Conservation (phyloP, 2,113 vertebrate genomes). For the Thalassoma bifasciatum region DNA sequence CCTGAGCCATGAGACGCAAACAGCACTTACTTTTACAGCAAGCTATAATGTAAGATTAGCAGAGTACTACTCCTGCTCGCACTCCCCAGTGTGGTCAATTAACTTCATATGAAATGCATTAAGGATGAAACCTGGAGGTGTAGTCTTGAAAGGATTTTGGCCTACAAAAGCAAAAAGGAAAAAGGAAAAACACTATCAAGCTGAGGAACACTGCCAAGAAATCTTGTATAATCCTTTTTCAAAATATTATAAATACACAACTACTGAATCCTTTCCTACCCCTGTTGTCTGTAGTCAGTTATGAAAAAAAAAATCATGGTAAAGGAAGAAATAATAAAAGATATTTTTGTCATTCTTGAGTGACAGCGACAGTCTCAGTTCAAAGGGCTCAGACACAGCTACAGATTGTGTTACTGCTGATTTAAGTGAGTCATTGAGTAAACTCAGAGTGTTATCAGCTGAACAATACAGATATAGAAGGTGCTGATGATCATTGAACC, state of each 20-base stretch:
- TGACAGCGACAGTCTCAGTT: conserved; percentile 75
- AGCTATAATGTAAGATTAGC: conserved; percentile 15
- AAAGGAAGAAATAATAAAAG: conserved; percentile 50
- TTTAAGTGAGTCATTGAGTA: conserved; percentile 78
- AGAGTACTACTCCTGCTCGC: conserved; percentile 7
- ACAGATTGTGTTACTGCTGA: conserved; percentile 71
- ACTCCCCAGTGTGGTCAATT: conserved; percentile 9
- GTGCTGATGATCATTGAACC: background rate
- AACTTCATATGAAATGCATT: conserved; percentile 6
- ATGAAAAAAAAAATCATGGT: conserved; percentile 17
- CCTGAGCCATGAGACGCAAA: conserved; percentile 1
- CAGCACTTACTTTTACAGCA: conserved; percentile 11
- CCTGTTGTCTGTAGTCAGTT: conserved; percentile 1
- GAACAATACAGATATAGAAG: conserved; percentile 19
- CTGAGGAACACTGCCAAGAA: conserved; percentile 1
- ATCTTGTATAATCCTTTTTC: conserved; percentile 11
- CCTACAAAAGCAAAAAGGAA: conserved; percentile 23
- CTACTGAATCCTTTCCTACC: background rate
- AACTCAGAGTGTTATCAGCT: conserved; percentile 44
- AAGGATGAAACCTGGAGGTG: background rate
- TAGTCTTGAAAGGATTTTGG: conserved; percentile 11
- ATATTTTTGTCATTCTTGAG: conserved; percentile 73
- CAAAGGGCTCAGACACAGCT: conserved; percentile 77
- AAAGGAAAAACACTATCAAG: conserved; percentile 10
- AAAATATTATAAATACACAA: conserved; percentile 25